Percentiles rank a stretch among this genome's conserved stretches.
phyloP scores from a whole-genome alignment of 2,113 vertebrate genomes.

The Daubentonia madagascariensis region DNA sequence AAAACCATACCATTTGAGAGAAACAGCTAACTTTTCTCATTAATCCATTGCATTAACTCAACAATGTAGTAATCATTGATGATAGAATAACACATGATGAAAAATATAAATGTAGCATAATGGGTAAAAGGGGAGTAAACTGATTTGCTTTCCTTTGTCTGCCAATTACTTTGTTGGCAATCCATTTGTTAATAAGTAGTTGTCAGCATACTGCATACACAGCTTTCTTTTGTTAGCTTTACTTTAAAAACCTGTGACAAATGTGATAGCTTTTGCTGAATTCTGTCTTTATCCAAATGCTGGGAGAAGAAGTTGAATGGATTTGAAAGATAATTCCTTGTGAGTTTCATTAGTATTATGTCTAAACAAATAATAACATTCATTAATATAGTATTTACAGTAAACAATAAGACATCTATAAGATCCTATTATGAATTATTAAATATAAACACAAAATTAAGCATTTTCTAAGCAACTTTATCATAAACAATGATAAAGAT shows the following conservation, averaged over 20 bases:
- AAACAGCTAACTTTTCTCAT: slow-evolving; percentile 6
- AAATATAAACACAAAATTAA: slow-evolving; percentile 8
- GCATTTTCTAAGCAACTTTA: background rate
- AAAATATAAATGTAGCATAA: background rate
- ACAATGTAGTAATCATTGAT: background rate
- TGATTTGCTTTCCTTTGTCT: background rate
- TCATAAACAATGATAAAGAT: background rate
- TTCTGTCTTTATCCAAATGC: background rate
- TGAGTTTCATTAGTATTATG: background rate
- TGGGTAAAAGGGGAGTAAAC: background rate
- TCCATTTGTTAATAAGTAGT: background rate
- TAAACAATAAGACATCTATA: background rate
- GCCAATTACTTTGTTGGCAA: background rate
- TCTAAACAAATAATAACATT: background rate
- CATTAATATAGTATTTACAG: background rate
- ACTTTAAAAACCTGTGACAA: background rate
- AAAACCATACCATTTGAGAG: background rate
- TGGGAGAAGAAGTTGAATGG: background rate
- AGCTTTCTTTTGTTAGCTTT: slow-evolving; percentile 15
- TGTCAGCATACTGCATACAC: background rate
- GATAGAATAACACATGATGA: background rate
- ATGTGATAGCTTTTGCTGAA: background rate
- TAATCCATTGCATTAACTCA: background rate
- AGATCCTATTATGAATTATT: background rate
- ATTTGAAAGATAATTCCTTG: background rate